phyloP scores from a whole-genome alignment of 2,113 vertebrate species.

The Campylorhamphus procurvoides region DNA sequence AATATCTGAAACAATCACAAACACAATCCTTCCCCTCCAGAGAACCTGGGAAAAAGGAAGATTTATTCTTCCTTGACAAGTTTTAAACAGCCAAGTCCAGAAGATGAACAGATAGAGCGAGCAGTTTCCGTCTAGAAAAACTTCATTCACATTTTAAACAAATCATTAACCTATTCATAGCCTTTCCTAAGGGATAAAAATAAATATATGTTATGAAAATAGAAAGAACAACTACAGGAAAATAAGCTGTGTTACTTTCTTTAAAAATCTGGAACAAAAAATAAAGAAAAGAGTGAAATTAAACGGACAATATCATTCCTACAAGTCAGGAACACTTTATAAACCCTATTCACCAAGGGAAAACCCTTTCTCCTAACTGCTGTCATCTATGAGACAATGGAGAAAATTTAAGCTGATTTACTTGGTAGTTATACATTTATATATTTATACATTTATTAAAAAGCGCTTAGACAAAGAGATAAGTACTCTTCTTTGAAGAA shows the following conservation, averaged over 20 bases:
- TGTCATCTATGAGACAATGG: slow-evolving; percentile 4
- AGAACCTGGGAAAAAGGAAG: not conserved
- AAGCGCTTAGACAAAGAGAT: slow-evolving; percentile 49
- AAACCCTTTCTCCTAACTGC: not conserved
- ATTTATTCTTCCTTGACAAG: not conserved
- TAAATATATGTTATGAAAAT: not conserved
- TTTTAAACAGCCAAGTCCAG: not conserved
- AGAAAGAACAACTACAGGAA: not conserved
- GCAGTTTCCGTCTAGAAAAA: not conserved
- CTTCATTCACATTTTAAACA: not conserved
- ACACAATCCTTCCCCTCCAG: not conserved
- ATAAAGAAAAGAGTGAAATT: not conserved
- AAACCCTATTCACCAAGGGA: not conserved
- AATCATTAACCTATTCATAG: not conserved
- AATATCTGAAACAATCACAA: not conserved
- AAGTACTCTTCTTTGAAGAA: slow-evolving; percentile 58
- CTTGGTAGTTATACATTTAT: not conserved
- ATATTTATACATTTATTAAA: slow-evolving; percentile 34
- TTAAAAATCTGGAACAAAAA: not conserved
- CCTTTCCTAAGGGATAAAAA: not conserved
- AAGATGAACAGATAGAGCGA: not conserved
- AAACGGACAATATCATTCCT: not conserved
- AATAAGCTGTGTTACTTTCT: not conserved
- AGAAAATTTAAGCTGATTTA: not conserved
- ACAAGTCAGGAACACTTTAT: not conserved